Conservation (phyloP, 2,113 vertebrate species). For the Sturnus vulgaris region DNA sequence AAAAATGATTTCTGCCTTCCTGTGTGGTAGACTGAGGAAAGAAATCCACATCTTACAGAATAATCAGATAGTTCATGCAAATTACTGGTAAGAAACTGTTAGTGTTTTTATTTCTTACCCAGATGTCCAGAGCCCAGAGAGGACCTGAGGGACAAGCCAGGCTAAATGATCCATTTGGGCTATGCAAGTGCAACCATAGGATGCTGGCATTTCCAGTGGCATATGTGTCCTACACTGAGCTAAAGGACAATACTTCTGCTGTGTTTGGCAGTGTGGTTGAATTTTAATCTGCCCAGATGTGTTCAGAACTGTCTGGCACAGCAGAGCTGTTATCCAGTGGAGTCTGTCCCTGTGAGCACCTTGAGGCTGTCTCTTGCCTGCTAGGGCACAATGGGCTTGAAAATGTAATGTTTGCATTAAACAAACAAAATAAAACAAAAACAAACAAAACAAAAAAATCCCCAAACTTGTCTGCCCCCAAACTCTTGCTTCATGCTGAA, state of each 20-base stretch:
- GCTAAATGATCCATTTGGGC: neutral
- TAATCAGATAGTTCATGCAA: neutral
- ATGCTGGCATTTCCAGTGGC: neutral
- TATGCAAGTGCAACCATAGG: neutral
- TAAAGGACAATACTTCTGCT: neutral
- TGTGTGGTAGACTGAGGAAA: neutral
- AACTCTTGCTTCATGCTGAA: neutral
- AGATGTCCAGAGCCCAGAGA: neutral
- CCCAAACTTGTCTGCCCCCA: neutral
- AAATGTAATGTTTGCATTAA: neutral
- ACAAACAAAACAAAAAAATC: neutral
- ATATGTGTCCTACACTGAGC: neutral
- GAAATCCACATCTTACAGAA: neutral
- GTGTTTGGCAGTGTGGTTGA: neutral
- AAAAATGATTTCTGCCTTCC: neutral
- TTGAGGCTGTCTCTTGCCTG: neutral
- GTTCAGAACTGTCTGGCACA: neutral
- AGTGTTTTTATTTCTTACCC: neutral
- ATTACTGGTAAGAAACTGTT: neutral
- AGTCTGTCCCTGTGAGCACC: neutral
- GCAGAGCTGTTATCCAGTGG: fast-evolving
- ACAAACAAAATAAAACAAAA: neutral
- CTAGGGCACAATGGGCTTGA: neutral
- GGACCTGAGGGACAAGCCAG: neutral
- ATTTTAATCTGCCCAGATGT: neutral